Percentiles rank a stretch among this genome's conserved stretches.
These are phyloP conservation scores for Drosophila mimetica DNA, from an alignment of 2,888 invertebrate species.

Conservation along the genomic window DNA sequence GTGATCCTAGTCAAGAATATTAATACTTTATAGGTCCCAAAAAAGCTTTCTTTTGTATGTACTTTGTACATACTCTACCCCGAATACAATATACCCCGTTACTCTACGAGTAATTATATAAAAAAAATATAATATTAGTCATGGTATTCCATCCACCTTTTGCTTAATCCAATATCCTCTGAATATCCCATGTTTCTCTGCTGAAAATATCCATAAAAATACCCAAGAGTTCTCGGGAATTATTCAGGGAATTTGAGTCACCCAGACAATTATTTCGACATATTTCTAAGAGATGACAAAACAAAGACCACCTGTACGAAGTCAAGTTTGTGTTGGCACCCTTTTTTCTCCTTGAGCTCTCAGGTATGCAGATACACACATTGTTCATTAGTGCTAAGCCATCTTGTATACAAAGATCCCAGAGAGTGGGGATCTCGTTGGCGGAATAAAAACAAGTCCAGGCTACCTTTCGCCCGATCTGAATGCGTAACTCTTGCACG, in stretches of 20 bases:
- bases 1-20: too few species aligned
- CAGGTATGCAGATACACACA: constrained; percentile 34
- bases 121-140: background rate
- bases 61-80: too few species aligned
- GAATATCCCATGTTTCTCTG: background rate
- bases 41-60: too few species aligned
- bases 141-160: background rate
- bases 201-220: constrained; percentile 1
- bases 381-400: constrained; percentile 40
- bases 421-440: constrained; percentile 19
- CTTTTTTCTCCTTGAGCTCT: constrained; percentile 8
- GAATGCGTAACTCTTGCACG: constrained; percentile 69
- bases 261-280: constrained; percentile 13
- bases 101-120: too few species aligned
- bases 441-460: constrained; percentile 24
- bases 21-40: too few species aligned
- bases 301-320: constrained; percentile 25
- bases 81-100: too few species aligned
- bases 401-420: constrained; percentile 37
- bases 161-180: too few species aligned
- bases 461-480: constrained; percentile 53
- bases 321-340: constrained; percentile 14
- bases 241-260: constrained; percentile 10
- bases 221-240: background rate
- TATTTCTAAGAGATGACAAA: constrained; percentile 5